Evolutionary conservation across 2,113 vertebrate genomes (phyloP).

Genomic region (Prinia subflava): DNA sequence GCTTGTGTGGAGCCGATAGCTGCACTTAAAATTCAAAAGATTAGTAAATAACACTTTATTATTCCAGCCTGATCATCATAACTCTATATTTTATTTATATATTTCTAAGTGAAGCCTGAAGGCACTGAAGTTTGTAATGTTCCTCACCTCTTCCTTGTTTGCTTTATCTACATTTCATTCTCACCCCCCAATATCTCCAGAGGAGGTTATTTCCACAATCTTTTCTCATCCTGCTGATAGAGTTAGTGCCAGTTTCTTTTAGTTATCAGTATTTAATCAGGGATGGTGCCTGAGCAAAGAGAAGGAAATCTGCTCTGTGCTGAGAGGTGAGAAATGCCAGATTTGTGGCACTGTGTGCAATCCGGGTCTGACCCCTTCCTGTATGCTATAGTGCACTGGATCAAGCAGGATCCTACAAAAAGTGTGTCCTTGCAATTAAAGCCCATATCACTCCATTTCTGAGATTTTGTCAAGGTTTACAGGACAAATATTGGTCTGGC

Average conservation of each 20-base stretch:
- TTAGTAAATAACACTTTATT: constrained; percentile 17
- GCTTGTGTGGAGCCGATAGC: background rate
- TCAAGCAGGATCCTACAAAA: background rate
- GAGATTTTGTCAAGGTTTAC: background rate
- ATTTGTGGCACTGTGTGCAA: background rate
- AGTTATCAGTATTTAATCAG: background rate
- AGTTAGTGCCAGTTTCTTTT: background rate
- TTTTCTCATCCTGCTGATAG: background rate
- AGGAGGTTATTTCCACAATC: background rate
- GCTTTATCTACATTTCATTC: background rate
- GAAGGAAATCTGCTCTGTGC: background rate
- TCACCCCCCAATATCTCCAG: background rate
- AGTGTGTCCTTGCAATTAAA: background rate
- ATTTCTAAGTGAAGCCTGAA: background rate
- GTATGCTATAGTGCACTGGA: fast-evolving
- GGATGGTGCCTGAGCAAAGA: background rate
- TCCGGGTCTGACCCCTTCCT: background rate
- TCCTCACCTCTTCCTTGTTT: background rate
- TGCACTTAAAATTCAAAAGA: constrained; percentile 32
- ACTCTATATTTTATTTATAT: background rate
- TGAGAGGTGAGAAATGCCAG: background rate
- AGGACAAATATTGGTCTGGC: background rate
- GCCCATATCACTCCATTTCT: background rate
- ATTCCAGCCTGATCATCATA: background rate
- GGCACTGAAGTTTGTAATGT: background rate